Percentiles rank a stretch among this genome's conserved stretches.
phyloP scores from a whole-genome alignment of 2,888 invertebrate genomes.

The Metalampra italica region DNA sequence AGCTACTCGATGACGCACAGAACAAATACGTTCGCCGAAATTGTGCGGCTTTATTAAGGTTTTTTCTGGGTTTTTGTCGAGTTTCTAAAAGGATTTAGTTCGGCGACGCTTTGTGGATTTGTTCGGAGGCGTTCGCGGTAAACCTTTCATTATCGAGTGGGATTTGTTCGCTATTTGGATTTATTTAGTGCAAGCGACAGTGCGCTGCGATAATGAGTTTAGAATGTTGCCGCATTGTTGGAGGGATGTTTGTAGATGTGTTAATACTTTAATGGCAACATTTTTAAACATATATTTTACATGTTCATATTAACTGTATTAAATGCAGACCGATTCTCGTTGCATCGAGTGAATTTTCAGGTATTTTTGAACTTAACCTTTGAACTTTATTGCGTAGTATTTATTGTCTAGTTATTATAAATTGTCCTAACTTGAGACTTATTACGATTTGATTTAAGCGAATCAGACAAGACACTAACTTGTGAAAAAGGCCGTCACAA shows the following conservation, averaged over 20 bases:
- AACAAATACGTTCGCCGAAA: constrained; percentile 34
- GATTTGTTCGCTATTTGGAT: too few species aligned
- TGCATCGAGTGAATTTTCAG: too few species aligned
- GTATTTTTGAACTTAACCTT: too few species aligned
- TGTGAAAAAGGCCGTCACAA: not conserved
- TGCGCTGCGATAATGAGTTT: not conserved
- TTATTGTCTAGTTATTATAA: too few species aligned
- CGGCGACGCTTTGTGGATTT: constrained; percentile 31
- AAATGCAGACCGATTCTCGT: too few species aligned
- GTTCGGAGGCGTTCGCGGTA: constrained; percentile 45
- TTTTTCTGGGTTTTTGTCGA: constrained; percentile 25
- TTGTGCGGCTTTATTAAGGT: constrained; percentile 28
- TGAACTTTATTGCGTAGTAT: too few species aligned
- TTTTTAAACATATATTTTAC: too few species aligned
- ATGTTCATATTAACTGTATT: too few species aligned
- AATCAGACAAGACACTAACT: too few species aligned
- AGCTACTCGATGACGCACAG: constrained; percentile 26
- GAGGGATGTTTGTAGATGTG: not conserved
- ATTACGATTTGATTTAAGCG: too few species aligned
- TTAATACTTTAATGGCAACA: not conserved
- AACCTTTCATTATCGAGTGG: constrained; percentile 2
- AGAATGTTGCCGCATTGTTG: constrained; percentile 16
- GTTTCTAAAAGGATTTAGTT: constrained; percentile 37
- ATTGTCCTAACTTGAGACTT: too few species aligned
- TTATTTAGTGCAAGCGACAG: not conserved